Evolutionary conservation across 2,888 invertebrate species (phyloP).

Genomic region (Drosophila pegasa): DNA sequence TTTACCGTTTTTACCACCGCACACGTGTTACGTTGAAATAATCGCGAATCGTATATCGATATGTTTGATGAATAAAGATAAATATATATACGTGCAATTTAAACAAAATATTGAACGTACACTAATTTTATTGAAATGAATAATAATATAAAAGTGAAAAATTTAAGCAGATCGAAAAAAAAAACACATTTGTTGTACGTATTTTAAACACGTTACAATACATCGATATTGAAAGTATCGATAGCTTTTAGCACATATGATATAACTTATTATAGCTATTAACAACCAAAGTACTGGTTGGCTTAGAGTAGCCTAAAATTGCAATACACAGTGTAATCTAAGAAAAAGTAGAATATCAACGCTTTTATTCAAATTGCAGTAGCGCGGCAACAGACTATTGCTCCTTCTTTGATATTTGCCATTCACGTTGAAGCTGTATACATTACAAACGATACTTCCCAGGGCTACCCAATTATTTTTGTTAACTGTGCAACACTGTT

Average conservation of each 20-base stretch:
- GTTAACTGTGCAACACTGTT: slow-evolving; percentile 29
- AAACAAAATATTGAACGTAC: background rate
- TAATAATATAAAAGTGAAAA: too few species aligned
- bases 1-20: slow-evolving; percentile 66
- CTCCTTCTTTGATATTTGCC: slow-evolving; percentile 14
- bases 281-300: background rate
- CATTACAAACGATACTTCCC: background rate
- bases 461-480: background rate
- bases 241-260: background rate
- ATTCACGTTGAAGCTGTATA: slow-evolving; percentile 8
- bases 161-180: background rate
- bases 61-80: background rate
- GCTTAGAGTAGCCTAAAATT: background rate
- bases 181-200: background rate
- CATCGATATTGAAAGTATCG: slow-evolving; percentile 7
- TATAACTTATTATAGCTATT: background rate
- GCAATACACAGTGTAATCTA: background rate
- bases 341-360: background rate
- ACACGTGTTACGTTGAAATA: slow-evolving; percentile 58
- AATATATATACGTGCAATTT: background rate
- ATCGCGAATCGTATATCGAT: slow-evolving; percentile 36
- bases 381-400: background rate
- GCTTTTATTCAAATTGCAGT: background rate
- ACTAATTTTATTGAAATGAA: background rate
- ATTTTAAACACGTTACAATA: background rate